These are phyloP conservation scores for Dasyornis broadbenti DNA, from an alignment of 2,113 vertebrate species.

Conservation along the genomic window DNA sequence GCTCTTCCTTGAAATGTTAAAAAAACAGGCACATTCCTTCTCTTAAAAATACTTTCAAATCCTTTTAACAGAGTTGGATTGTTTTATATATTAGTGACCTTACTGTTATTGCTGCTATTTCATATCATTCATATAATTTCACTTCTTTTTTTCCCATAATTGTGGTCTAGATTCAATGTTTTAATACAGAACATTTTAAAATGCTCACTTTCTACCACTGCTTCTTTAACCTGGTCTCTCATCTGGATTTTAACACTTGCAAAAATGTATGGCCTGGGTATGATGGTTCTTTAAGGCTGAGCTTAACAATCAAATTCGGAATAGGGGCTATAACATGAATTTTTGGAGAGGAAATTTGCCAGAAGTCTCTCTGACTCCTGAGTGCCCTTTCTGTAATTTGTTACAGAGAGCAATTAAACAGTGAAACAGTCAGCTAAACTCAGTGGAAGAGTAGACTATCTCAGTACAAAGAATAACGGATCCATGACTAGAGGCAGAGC, in stretches of 20 bases:
- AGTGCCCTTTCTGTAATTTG: neutral
- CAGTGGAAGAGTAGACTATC: neutral
- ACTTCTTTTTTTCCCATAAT: neutral
- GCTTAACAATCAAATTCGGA: neutral
- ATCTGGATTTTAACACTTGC: neutral
- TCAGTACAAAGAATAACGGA: neutral
- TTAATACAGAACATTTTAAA: neutral
- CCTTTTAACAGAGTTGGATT: neutral
- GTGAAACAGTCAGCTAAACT: neutral
- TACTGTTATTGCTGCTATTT: neutral
- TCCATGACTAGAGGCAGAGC: accelerated
- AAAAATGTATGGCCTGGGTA: neutral
- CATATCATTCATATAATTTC: neutral
- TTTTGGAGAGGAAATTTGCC: neutral
- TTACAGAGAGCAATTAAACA: neutral
- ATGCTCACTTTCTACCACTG: neutral
- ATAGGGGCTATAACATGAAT: neutral
- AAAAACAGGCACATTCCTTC: neutral
- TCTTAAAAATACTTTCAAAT: neutral
- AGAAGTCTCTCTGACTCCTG: neutral
- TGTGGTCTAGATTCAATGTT: neutral
- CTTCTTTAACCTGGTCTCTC: neutral
- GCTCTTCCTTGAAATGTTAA: neutral
- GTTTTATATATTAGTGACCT: neutral
- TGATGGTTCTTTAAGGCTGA: neutral